Base-by-base conservation (phyloP, 1,140 invertebrate genomes). In the Drosophila setifemur region DNA sequence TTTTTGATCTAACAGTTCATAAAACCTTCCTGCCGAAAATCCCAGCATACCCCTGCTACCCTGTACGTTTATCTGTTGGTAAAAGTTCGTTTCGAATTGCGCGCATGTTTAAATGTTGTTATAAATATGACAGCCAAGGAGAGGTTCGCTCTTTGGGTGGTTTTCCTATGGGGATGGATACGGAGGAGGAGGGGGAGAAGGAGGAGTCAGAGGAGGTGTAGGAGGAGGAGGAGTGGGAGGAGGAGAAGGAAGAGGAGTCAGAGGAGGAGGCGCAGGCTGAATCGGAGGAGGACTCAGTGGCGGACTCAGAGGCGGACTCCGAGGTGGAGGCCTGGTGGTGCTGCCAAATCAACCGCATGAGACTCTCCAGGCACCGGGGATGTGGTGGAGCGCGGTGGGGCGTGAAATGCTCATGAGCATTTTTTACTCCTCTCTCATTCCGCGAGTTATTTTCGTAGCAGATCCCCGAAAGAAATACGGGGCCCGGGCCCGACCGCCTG, bases 101-200 rank as follows among this genome's bases (percentile, higher is more conserved):
- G 71, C 45, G 66, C 49, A 75, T 76, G 73, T 77, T 77, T 72
- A 77, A 77, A 77, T 72, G 61, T 64, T 78, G 45, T 78, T 78
- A 68, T 73, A 60, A 78, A 77, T 78, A 78, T 73, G 58, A 73
- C 69, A 55, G 61, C 35, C 39, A 6, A 19, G 19, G 11, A 14
- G 14, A 31, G n/a, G n/a, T n/a, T n/a, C n/a, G n/a, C n/a, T 14
- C 37, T 23, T 28, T 37, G 26, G 11, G 43, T 58, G 33, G 48
- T 11, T 21, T 42, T 21, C 16, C 16, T n/a, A n/a, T n/a, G n/a
- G n/a, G n/a, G n/a, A n/a, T n/a, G n/a, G n/a, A n/a, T n/a, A n/a
- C 37, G n/a, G 39, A 9, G n/a, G 4, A 11, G 19, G 39, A 25
- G 6, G 4, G 19, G n/a, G 8, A 23, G 39, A 12, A 1, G n/a